Evolutionary conservation across 2,113 vertebrate species (phyloP).

Genomic region (Turdus rufiventris): DNA sequence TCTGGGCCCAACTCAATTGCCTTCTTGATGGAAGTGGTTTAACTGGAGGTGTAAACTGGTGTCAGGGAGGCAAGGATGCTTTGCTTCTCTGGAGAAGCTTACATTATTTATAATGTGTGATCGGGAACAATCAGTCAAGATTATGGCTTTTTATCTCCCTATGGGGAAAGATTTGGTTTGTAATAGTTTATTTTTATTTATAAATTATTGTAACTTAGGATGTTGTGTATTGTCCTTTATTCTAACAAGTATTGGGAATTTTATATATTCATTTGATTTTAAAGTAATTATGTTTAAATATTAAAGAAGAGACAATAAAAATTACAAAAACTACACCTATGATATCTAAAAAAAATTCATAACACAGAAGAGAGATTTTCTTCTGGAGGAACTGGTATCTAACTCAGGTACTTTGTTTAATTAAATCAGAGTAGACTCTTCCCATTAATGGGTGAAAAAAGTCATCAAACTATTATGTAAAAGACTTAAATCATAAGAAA

Average conservation of each 20-base stretch:
- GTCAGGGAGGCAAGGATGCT: conserved; percentile 72
- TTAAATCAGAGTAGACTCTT: conserved; percentile 31
- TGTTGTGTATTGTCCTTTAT: conserved; percentile 69
- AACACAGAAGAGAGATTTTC: conserved; percentile 26
- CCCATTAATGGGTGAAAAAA: not conserved
- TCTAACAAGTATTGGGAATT: conserved; percentile 53
- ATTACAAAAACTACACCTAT: not conserved
- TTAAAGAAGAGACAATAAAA: conserved; percentile 39
- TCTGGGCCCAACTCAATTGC: conserved; percentile 74
- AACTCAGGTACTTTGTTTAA: conserved; percentile 29
- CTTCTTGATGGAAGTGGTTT: conserved; percentile 69
- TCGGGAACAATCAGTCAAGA: conserved; percentile 73
- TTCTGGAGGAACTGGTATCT: conserved; percentile 68
- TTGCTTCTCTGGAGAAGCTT: conserved; percentile 81
- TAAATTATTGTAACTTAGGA: conserved; percentile 69
- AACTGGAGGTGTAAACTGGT: conserved; percentile 43
- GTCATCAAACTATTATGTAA: not conserved
- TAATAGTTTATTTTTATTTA: conserved; percentile 79
- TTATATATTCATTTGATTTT: conserved; percentile 60
- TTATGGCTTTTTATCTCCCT: conserved; percentile 74
- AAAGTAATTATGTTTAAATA: conserved; percentile 24
- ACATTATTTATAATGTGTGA: conserved; percentile 68
- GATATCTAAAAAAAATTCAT: not conserved
- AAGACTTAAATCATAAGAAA: not conserved
- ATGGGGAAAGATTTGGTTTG: conserved; percentile 74